Conservation (phyloP, 2,888 invertebrate species). For the Acronicta psi region DNA sequence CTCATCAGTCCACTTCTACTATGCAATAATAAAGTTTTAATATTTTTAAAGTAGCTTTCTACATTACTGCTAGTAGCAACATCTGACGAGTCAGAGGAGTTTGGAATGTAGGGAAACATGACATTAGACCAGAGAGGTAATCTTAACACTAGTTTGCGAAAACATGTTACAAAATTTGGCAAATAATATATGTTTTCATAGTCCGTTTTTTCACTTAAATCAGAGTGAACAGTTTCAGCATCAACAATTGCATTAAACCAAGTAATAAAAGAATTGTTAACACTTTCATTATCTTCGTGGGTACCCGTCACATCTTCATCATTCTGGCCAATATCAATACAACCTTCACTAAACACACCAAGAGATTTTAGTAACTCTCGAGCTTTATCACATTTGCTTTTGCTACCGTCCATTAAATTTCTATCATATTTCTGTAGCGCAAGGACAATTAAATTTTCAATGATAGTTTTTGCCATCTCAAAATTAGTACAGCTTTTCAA, state of each 20-base stretch:
- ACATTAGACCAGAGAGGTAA: slow-evolving; percentile 10
- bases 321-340: slow-evolving; percentile 4
- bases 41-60: slow-evolving; percentile 28
- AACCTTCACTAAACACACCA: slow-evolving; percentile 11
- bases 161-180: slow-evolving; percentile 8
- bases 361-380: slow-evolving; percentile 14
- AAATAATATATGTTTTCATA: slow-evolving; percentile 19
- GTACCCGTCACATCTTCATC: slow-evolving; percentile 10
- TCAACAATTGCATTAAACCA: slow-evolving; percentile 15
- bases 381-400: slow-evolving; percentile 25
- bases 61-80: slow-evolving; percentile 12
- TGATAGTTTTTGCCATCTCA: slow-evolving; percentile 13
- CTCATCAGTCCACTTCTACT: slow-evolving; percentile 19
- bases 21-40: slow-evolving; percentile 16
- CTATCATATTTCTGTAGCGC: slow-evolving; percentile 19
- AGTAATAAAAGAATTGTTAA: slow-evolving; percentile 6
- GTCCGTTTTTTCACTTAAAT: slow-evolving; percentile 7
- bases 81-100: not conserved
- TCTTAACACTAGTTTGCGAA: slow-evolving; percentile 3
- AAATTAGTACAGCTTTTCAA: slow-evolving; percentile 16
- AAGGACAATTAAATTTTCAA: slow-evolving; percentile 15
- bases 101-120: slow-evolving; percentile 3
- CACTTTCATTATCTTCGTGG: slow-evolving; percentile 7
- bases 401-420: slow-evolving; percentile 13
- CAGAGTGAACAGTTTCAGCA: slow-evolving; percentile 5